Base-by-base conservation (phyloP, 2,113 vertebrate species). In the Mystacornis crossleyi region DNA sequence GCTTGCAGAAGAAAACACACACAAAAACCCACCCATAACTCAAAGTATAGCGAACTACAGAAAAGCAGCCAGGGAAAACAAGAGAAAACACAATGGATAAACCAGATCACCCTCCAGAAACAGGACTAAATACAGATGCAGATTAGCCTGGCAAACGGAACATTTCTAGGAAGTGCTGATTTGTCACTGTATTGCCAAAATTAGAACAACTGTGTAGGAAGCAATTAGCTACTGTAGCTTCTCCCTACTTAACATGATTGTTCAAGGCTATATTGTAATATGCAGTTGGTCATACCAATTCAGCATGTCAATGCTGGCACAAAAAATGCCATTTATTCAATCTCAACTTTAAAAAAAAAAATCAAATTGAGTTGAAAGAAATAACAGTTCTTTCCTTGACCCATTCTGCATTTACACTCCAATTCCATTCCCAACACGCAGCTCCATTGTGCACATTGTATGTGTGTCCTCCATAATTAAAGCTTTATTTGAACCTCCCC, bases 401-500 rank as follows among this genome's bases (percentile, higher is more conserved):
- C 24, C 34, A 12, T 62, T 84, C 67, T 57, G 5, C 74, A 60
- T 85, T 89, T 64, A 43, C 60, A 34, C 64, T 80, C 58, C 48
- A 61, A 58, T 58, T 85, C 77, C 61, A 60, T 33, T 57, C 45
- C 54, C 50, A 92, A 60, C 70, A 55, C 1, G 0, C 47, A 81
- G 62, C 62, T 80, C 54, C 25, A 14, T 25, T 78, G 58, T 4
- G 12, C 51, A 28, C 51, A 47, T 45, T 69, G 21, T 62, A 61
- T 38, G 57, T 93, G 19, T 57, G 48, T 55, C 64, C 73, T 90
- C 89, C 80, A 79, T 86, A 94, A 93, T 93, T 90, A 92, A 89
- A 90, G 83, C 72, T 96, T 81, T 66, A 67, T 77, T 95, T 81
- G 83, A 91, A 85, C 75, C 75, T 84, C 62, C 67, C 77, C 79